Evolutionary conservation across 2,888 invertebrate genomes (phyloP).

Genomic region (Tetrapedia diversipes): DNA sequence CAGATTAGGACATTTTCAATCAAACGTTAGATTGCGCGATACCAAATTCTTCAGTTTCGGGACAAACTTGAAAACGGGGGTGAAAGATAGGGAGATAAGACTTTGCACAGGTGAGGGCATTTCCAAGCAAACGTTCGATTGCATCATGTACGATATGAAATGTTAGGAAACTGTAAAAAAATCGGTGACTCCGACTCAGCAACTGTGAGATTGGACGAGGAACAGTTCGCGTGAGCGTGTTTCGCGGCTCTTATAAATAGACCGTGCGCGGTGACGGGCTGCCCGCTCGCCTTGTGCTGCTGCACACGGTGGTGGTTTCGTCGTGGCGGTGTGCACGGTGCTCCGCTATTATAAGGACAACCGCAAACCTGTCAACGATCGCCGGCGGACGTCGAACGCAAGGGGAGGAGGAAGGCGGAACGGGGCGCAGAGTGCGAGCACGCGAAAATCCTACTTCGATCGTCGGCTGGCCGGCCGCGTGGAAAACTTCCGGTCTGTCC

Average conservation of each 20-base stretch:
- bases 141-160: too few relatives aligned
- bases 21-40: too few relatives aligned
- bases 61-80: too few relatives aligned
- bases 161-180: too few relatives aligned
- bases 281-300: slow-evolving; percentile 13
- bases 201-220: too few relatives aligned
- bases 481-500: slow-evolving; percentile 65
- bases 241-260: slow-evolving; percentile 61
- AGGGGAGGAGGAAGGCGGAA: slow-evolving; percentile 7
- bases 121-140: too few relatives aligned
- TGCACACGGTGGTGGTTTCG: slow-evolving; percentile 42
- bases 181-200: too few relatives aligned
- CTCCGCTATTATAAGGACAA: slow-evolving; percentile 80
- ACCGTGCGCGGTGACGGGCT: slow-evolving; percentile 42
- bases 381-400: slow-evolving; percentile 52
- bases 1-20: too few relatives aligned
- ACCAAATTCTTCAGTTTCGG: too few relatives aligned
- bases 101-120: too few relatives aligned
- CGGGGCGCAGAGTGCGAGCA: slow-evolving; percentile 15
- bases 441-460: slow-evolving; percentile 67
- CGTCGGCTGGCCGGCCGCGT: slow-evolving; percentile 25
- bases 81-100: too few relatives aligned
- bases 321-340: slow-evolving; percentile 11
- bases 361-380: slow-evolving; percentile 81
- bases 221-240: slow-evolving; percentile 41